These are phyloP conservation scores for Diloba caeruleocephala DNA, from an alignment of 2,888 invertebrate genomes.

Conservation along the genomic window DNA sequence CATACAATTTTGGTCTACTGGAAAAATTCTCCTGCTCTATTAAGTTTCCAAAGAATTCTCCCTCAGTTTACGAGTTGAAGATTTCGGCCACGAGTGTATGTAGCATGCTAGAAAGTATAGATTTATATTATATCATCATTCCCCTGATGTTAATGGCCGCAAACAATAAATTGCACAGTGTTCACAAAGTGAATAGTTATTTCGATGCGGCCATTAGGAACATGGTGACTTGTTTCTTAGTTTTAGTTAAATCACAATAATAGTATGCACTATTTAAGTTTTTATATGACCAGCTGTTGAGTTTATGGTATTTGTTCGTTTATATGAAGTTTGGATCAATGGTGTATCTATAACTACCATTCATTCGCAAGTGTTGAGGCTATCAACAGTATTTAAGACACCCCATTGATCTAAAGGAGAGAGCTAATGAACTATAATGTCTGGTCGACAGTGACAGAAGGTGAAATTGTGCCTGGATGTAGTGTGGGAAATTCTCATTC, in stretches of 20 bases:
- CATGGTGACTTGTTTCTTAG: slow-evolving; percentile 68
- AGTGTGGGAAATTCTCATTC: slow-evolving; percentile 24
- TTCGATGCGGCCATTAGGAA: slow-evolving; percentile 58
- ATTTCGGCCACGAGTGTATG: slow-evolving; percentile 55
- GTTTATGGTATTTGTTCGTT: slow-evolving; percentile 59
- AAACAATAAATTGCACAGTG: slow-evolving; percentile 36
- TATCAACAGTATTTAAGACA: slow-evolving; percentile 61
- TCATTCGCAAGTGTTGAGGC: slow-evolving; percentile 61
- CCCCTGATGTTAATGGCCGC: slow-evolving; percentile 61
- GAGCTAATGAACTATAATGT: slow-evolving; percentile 33
- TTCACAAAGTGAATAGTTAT: slow-evolving; percentile 70
- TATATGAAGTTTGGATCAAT: slow-evolving; percentile 55
- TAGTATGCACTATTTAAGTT: slow-evolving; percentile 77
- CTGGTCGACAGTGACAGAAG: slow-evolving; percentile 23
- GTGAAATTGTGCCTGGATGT: slow-evolving; percentile 46
- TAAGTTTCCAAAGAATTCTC: slow-evolving; percentile 54
- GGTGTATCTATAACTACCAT: slow-evolving; percentile 50
- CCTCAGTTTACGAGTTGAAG: slow-evolving; percentile 33
- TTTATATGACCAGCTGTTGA: slow-evolving; percentile 73
- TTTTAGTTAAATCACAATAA: slow-evolving; percentile 74
- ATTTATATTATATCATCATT: slow-evolving; percentile 50
- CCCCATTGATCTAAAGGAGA: slow-evolving; percentile 56
- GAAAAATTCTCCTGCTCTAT: slow-evolving; percentile 55
- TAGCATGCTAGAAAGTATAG: slow-evolving; percentile 59
- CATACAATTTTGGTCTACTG: slow-evolving; percentile 50